Percentiles rank a stretch among this genome's conserved stretches.
Conservation (phyloP, 1,140 invertebrate species). For the Magallana ariakensis region DNA sequence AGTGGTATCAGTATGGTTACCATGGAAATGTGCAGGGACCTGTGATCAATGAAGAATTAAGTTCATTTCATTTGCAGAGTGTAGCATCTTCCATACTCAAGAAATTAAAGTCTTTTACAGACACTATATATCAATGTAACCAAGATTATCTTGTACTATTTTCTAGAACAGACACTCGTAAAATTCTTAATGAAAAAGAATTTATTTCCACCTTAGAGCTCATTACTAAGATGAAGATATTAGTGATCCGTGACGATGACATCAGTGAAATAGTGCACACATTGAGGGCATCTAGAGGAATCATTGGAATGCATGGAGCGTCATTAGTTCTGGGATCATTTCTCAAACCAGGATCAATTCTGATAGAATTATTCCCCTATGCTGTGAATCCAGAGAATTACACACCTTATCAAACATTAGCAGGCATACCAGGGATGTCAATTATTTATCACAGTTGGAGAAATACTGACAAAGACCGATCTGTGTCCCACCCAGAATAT, state of each 20-base stretch:
- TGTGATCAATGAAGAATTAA: conserved; percentile 59
- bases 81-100: conserved; percentile 58
- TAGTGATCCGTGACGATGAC: conserved; percentile 74
- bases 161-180: conserved; percentile 79
- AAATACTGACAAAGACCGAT: conserved; percentile 76
- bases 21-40: conserved; percentile 78
- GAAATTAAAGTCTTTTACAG: conserved; percentile 53
- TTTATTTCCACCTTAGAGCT: conserved; percentile 69
- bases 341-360: conserved; percentile 94
- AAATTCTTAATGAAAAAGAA: conserved; percentile 81
- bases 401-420: conserved; percentile 81
- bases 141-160: conserved; percentile 75
- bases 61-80: conserved; percentile 60
- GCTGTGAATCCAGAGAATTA: conserved; percentile 80
- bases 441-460: conserved; percentile 80
- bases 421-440: conserved; percentile 70
- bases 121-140: conserved; percentile 42
- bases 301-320: conserved; percentile 98
- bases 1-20: conserved; percentile 83
- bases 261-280: conserved; percentile 75
- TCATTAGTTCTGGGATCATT: conserved; percentile 96
- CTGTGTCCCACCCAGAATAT: conserved; percentile 78
- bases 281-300: conserved; percentile 81
- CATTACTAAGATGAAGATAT: conserved; percentile 69
- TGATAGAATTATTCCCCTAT: conserved; percentile 93